Conservation (phyloP, 2,888 invertebrate species). For the Chrysopilus asiliformis region DNA sequence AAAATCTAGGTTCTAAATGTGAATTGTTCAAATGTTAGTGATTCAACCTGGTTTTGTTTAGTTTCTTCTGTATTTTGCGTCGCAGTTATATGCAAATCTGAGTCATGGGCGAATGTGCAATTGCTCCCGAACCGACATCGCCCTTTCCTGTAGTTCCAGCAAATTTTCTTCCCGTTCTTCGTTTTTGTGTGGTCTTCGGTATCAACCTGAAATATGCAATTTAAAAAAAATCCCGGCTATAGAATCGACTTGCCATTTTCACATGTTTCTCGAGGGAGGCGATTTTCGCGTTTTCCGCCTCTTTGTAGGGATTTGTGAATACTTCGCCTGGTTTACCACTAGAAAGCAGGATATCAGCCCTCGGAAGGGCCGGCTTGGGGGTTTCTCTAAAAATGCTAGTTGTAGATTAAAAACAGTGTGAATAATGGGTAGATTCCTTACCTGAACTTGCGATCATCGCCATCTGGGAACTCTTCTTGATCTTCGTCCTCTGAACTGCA, state of each 20-base stretch:
- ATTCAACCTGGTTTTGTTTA: neutral
- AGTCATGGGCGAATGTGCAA: slow-evolving; percentile 84
- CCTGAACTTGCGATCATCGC: neutral
- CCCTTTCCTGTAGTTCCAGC: slow-evolving; percentile 87
- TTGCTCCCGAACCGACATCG: slow-evolving; percentile 82
- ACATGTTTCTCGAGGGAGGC: slow-evolving; percentile 83
- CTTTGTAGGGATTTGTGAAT: slow-evolving; percentile 74
- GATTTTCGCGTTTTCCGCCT: slow-evolving; percentile 74
- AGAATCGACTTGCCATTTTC: slow-evolving; percentile 60
- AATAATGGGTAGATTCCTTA: neutral
- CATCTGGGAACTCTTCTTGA: neutral
- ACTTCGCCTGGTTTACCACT: slow-evolving; percentile 38
- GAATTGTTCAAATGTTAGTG: neutral
- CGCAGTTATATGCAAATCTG: slow-evolving; percentile 47
- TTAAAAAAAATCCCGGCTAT: no score
- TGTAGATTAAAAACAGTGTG: neutral
- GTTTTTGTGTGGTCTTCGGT: slow-evolving; percentile 57
- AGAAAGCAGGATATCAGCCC: slow-evolving; percentile 24
- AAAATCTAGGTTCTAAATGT: neutral
- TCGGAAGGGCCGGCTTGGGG: slow-evolving; percentile 21
- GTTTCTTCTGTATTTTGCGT: neutral
- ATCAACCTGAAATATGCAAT: slow-evolving; percentile 37
- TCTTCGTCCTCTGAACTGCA: no score
- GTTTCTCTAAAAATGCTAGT: no score
- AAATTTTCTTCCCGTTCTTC: slow-evolving; percentile 78